Conservation (phyloP, 2,113 vertebrate species). For the Cepphus grylle region DNA sequence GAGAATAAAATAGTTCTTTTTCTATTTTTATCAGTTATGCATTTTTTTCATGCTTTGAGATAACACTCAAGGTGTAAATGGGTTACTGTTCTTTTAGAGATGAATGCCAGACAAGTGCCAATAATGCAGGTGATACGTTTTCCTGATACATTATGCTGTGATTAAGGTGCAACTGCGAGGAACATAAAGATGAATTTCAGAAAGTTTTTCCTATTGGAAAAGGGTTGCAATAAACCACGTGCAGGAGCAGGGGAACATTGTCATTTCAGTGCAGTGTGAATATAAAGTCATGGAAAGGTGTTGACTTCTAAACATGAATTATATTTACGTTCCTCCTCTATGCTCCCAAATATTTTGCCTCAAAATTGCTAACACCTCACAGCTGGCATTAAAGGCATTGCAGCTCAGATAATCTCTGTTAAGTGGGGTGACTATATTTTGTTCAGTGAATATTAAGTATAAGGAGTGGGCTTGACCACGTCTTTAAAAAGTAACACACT, state of each 20-base stretch:
- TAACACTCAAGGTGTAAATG: neutral
- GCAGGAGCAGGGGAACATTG: neutral
- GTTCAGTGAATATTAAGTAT: neutral
- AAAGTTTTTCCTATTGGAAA: neutral
- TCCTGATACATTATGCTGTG: neutral
- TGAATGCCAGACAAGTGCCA: neutral
- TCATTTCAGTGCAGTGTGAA: neutral
- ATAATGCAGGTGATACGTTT: accelerated
- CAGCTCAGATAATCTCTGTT: neutral
- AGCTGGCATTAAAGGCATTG: neutral
- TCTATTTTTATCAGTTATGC: neutral
- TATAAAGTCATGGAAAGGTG: neutral
- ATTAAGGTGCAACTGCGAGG: neutral
- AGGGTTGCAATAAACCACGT: neutral
- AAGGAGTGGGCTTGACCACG: neutral
- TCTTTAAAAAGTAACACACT: neutral
- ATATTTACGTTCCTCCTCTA: accelerated
- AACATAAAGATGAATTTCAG: neutral
- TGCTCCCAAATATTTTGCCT: neutral
- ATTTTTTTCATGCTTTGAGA: neutral
- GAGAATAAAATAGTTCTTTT: neutral
- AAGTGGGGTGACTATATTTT: neutral
- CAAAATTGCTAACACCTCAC: neutral
- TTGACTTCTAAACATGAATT: neutral
- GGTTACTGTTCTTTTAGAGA: neutral